Base-by-base conservation (phyloP, 2,888 invertebrate genomes). In the Lathronympha strigana region DNA sequence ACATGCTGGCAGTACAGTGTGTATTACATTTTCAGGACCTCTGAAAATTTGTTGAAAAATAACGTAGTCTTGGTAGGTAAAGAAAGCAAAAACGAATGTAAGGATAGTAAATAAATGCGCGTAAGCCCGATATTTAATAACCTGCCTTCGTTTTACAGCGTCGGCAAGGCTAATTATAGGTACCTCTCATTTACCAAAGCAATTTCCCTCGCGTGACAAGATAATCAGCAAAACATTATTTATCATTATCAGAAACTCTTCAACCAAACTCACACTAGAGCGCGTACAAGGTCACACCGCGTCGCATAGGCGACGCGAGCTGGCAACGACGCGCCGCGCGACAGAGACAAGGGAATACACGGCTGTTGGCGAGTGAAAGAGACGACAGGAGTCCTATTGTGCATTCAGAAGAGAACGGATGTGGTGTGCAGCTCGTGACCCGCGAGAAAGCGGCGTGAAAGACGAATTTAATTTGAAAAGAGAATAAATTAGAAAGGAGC, bases 401-500 rank as follows among this genome's bases (percentile, higher is more conserved):
- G 84, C 88, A 86, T 86, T 89, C 84, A 79, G 83, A 85, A 83
- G 83, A 83, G 88, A 90, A 87, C 90, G 87, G 89, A 86, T 88
- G 84, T 84, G 77, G 81, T 83, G 84, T 84, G 81, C 80, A 83
- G 84, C 84, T 87, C 86, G 88, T 88, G 88, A 89, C 88, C 88
- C 82, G 80, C 86, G 87, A 86, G 91, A 91, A 90, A 90, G 90
- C 87, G 83, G 76, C 76, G 71, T 75, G 80, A 61, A 66, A 80
- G 77, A 79, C 78, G 73, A 77, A 73, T 81, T 84, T 82, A 88
- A 82, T 87, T 87, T 86, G 77, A 81, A 80, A 80, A 77, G 75
- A 76, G 84, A 84, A 86, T 87, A 86, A 87, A 87, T 88, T 86
- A 87, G 82, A 87, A 85, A 83, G 81, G 82, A 80, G 75, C 71